These are phyloP conservation scores for Chelonoidis abingdonii DNA, from an alignment of 2,113 vertebrate species.

Conservation along the genomic window DNA sequence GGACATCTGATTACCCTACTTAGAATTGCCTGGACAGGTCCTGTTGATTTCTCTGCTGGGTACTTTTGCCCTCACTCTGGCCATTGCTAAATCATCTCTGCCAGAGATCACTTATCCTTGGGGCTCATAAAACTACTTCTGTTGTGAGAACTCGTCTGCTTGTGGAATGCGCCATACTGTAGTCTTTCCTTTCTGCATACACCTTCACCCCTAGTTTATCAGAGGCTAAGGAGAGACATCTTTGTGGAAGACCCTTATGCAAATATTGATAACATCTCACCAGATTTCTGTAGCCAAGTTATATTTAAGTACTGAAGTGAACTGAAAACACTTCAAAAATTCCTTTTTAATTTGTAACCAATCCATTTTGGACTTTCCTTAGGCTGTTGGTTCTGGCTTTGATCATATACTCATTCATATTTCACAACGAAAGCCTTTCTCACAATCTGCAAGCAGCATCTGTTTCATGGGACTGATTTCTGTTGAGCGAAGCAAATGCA, in stretches of 20 bases:
- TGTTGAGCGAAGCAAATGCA: conserved; percentile 73
- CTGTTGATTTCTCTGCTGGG: neutral
- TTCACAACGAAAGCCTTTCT: conserved; percentile 55
- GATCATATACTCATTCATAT: conserved; percentile 47
- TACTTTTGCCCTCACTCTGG: neutral
- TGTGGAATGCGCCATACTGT: neutral
- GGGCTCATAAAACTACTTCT: neutral
- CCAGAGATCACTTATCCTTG: neutral
- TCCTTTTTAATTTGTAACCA: conserved; percentile 58
- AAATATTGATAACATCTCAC: neutral
- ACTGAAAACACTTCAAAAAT: neutral
- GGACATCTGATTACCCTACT: neutral
- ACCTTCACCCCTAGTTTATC: neutral
- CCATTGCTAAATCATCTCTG: neutral
- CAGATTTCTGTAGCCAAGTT: neutral
- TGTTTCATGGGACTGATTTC: conserved; percentile 63
- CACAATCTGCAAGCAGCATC: conserved; percentile 40
- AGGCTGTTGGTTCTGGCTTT: no score
- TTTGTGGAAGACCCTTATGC: neutral
- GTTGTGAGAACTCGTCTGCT: fast-evolving
- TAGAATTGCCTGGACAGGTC: neutral
- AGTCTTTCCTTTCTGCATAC: fast-evolving
- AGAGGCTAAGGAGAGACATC: neutral
- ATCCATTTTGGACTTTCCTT: conserved; percentile 50
- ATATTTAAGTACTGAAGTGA: neutral